Base-by-base conservation (phyloP, 1,140 invertebrate species). In the Tetramorium simillimum region DNA sequence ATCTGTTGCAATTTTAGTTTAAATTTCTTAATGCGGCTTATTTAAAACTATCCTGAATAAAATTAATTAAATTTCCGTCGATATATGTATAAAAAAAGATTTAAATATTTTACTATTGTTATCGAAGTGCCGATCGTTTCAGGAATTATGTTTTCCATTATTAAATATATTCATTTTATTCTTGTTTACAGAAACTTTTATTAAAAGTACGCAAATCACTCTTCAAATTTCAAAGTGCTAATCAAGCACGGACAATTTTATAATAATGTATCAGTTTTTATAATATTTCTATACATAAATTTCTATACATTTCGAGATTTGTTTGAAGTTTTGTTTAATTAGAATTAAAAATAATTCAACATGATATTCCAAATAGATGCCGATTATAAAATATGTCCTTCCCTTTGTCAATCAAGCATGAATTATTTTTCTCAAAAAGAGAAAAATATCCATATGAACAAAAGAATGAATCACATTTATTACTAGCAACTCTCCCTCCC, bases 21-120 rank as follows among this genome's bases (percentile, higher is more conserved):
- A 67, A 78, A 81, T 81, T 56, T 69, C 56, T 21, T 67, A 43
- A 70, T 78, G 9, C 33, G 14, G 10, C n/a, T 65, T 81, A 40
- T 56, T 72, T 56, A 49, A 67, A 12, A 67, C 7, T 72, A 9
- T 1, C 1, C 21, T 82, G 56, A 82, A 60, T 58, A 72, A 72
- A 43, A 21, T 70, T 16, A 24, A 58, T 58, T 46, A 82, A 82
- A 53, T 16, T 58, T 24, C 2, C 12, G 16, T 6, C 18, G 2
- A 43, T 37, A 28, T 12, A 16, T n/a, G n/a, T n/a, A n/a, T n/a
- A 46, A 46, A 46, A 18, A 12, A 60, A 21, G 9, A 0, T 2
- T n/a, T n/a, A 56, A 3, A 28, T 40, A 24, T 82, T 46, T 37
- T 10, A 46, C 33, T 21, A 49, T 53, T 58, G 18, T 1, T 28